Conservation (phyloP, 2,888 invertebrate species). For the Chloroclystis v-ata region DNA sequence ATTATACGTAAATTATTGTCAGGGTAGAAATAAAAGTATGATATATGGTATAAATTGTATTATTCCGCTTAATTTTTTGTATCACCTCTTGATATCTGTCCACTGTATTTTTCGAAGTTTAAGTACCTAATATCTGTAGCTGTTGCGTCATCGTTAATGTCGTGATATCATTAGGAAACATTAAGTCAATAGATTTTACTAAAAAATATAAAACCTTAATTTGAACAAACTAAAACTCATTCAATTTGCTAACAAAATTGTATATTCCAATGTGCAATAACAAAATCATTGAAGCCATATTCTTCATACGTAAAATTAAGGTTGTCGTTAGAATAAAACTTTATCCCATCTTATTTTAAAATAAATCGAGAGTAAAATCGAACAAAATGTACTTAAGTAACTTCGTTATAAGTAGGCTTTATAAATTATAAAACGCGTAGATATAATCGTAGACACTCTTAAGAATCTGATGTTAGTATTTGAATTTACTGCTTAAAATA, state of each 20-base stretch:
- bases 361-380: constrained; percentile 64
- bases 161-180: constrained; percentile 63
- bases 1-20: constrained; percentile 94
- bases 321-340: constrained; percentile 68
- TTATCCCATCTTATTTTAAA: constrained; percentile 63
- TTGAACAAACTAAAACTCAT: neutral
- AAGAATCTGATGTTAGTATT: constrained; percentile 67
- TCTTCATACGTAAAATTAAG: constrained; percentile 57
- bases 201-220: too few species aligned
- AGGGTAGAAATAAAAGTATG: constrained; percentile 81
- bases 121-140: constrained; percentile 34
- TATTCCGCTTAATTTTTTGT: constrained; percentile 66
- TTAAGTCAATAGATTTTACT: constrained; percentile 50
- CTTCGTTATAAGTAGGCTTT: constrained; percentile 75
- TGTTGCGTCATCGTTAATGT: constrained; percentile 46
- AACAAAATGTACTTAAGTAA: constrained; percentile 78
- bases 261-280: constrained; percentile 50
- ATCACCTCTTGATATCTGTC: constrained; percentile 67
- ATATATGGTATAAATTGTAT: constrained; percentile 54
- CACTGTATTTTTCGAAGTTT: constrained; percentile 55
- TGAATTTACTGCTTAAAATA: constrained; percentile 64
- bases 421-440: constrained; percentile 76
- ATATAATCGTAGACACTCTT: constrained; percentile 66
- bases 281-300: constrained; percentile 46
- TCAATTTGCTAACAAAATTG: constrained; percentile 13